phyloP scores from a whole-genome alignment of 1,140 invertebrate genomes.

The Drosophila tristis region DNA sequence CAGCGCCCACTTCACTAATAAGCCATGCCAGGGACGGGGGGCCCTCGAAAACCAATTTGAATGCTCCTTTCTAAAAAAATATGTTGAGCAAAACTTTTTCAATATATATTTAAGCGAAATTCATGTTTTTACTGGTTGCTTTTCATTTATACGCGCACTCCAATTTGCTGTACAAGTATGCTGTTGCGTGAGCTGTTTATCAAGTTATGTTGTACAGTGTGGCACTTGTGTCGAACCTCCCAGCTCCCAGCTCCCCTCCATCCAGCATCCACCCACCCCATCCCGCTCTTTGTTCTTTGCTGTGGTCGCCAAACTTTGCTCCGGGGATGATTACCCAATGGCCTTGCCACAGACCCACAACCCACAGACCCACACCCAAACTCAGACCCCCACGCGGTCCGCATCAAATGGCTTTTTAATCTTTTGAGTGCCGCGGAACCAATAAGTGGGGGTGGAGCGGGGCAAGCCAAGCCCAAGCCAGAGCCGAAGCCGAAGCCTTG shows the following conservation, averaged over 20 bases:
- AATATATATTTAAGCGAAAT: conserved; percentile 63
- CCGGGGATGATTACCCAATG: conserved; percentile 9
- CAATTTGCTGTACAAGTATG: conserved; percentile 27
- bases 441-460: not conserved
- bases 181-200: conserved; percentile 54
- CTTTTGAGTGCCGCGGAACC: conserved; percentile 34
- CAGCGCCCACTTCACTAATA: conserved; percentile 58
- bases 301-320: conserved; percentile 35
- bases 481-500: too few species aligned
- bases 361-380: too few species aligned
- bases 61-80: conserved; percentile 23
- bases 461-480: not conserved
- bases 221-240: too few species aligned
- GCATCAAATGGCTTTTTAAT: conserved; percentile 43
- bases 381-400: not conserved
- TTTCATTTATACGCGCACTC: conserved; percentile 31
- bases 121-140: conserved; percentile 46
- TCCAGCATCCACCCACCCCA: not conserved
- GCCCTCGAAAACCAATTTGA: conserved; percentile 6
- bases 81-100: conserved; percentile 65
- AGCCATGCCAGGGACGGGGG: conserved; percentile 14
- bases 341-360: too few species aligned
- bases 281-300: conserved; percentile 2
- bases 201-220: conserved; percentile 23
- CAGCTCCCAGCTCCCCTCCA: too few species aligned